phyloP scores from a whole-genome alignment of 2,113 vertebrate species.

The Pituophis catenifer region DNA sequence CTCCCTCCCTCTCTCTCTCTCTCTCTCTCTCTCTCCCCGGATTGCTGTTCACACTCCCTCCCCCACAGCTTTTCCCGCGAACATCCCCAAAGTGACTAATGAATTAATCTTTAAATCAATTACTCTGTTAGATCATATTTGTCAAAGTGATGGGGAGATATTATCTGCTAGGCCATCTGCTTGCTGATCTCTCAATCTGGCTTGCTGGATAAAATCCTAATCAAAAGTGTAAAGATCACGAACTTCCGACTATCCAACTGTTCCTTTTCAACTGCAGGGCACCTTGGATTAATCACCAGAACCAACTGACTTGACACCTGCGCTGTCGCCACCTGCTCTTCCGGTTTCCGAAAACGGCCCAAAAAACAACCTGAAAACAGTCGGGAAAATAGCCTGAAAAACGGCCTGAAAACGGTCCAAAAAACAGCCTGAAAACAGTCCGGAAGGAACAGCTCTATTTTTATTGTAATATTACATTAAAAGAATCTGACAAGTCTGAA shows the following conservation, averaged over 20 bases:
- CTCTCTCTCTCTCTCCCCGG: neutral
- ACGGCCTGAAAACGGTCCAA: no score
- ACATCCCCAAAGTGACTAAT: slow-evolving; percentile 37
- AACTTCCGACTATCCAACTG: neutral
- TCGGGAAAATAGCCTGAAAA: no score
- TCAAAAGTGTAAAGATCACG: slow-evolving; percentile 11
- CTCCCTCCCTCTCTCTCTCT: fast-evolving
- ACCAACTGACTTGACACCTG: neutral
- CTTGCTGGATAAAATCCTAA: neutral
- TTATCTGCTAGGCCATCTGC: slow-evolving; percentile 59
- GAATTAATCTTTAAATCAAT: slow-evolving; percentile 65
- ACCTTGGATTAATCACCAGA: neutral
- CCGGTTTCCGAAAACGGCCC: no score
- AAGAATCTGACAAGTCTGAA: neutral
- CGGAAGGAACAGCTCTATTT: neutral
- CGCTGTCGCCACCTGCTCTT: no score
- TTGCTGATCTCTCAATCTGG: neutral
- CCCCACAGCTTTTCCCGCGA: neutral
- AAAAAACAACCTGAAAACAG: no score
- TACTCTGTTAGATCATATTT: slow-evolving; percentile 21
- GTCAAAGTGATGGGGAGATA: slow-evolving; percentile 9
- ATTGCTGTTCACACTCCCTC: neutral
- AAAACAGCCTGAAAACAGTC: no score
- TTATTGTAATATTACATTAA: neutral
- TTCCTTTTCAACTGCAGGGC: fast-evolving